Evolutionary conservation across 1,140 invertebrate genomes (phyloP), one percentile per base, ranked within the genome.

Genomic region (Micrasema minimum): DNA sequence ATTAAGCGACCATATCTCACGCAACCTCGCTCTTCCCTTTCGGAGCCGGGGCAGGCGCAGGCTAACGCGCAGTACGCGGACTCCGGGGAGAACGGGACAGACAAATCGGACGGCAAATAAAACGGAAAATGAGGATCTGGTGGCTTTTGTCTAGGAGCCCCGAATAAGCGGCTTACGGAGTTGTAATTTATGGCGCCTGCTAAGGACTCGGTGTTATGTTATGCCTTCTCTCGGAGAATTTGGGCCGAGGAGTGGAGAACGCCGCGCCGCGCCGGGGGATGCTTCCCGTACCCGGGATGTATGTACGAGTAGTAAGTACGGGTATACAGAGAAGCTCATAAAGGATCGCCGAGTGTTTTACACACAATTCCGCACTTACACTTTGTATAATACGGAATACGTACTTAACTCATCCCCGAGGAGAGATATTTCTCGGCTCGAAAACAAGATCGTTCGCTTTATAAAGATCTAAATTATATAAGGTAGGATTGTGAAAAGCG

Each of bases 1-100:
- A 68, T 64, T 53, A 67, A 68, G 66, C 37, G 45, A 35, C 37
- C 48, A 62, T 68, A 68, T 68, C 46, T 72, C 66, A 62, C 53
- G 16, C 38, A 37, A 26, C 38, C 61, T 23, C 22, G 46, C 22
- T 71, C 51, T 11, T 37, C 26, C 26, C 43, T n/a, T n/a, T 4
- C 55, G 18, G n/a, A 22, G n/a, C 37, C 35, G 2, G 14, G 6
- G 0, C 55, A n/a, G 1, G 7, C 55, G 0, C 55, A n/a, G 1
- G 7, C 55, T 7, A 43, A 26, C 55, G 14, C 55, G 16, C 55
- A 3, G 18, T 7, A 11, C 37, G 0, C 16, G 18, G 18, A 2
- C 55, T 2, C 37, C 35, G 55, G 18, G 20, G 7, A 38, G 18
- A 59, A 41, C 9, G 55, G 37, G 20, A 9, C n/a, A 14, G 18